These are phyloP conservation scores for Odocoileus hemionus DNA, from an alignment of 2,113 vertebrate genomes.

Conservation along the genomic window DNA sequence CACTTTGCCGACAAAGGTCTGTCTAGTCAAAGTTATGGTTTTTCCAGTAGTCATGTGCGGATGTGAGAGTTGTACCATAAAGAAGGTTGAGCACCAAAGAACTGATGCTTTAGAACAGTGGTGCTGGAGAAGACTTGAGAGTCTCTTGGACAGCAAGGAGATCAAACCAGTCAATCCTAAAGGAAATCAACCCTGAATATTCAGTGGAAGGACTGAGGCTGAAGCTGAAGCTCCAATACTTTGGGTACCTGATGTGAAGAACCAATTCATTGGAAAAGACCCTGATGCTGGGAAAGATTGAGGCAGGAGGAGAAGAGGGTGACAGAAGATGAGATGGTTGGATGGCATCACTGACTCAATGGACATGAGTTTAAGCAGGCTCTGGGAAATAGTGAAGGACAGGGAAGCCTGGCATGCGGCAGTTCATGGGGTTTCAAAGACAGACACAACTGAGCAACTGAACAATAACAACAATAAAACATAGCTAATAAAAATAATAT, in stretches of 20 bases:
- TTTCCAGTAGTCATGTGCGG: background rate
- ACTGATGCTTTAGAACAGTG: background rate
- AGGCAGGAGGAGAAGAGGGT: background rate
- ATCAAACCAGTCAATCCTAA: background rate
- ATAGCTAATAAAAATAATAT: background rate
- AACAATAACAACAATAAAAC: background rate
- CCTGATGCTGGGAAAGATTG: background rate
- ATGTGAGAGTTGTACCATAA: background rate
- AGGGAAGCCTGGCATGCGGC: background rate
- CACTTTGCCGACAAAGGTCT: background rate
- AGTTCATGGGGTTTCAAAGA: background rate
- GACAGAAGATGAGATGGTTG: background rate
- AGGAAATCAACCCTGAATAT: background rate
- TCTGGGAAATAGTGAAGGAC: background rate
- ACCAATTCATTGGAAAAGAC: background rate
- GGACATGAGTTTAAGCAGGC: background rate
- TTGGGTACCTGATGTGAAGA: background rate
- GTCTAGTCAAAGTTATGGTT: background rate
- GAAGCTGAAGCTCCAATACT: background rate
- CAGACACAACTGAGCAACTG: background rate
- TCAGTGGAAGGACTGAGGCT: background rate
- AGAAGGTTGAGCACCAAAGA: background rate
- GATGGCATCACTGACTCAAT: background rate
- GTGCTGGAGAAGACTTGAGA: background rate
- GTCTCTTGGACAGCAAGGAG: background rate